Percentiles rank a stretch among this genome's conserved stretches.
Evolutionary conservation across 2,888 invertebrate species (phyloP).

Genomic region (Drosophila suboccidentalis): DNA sequence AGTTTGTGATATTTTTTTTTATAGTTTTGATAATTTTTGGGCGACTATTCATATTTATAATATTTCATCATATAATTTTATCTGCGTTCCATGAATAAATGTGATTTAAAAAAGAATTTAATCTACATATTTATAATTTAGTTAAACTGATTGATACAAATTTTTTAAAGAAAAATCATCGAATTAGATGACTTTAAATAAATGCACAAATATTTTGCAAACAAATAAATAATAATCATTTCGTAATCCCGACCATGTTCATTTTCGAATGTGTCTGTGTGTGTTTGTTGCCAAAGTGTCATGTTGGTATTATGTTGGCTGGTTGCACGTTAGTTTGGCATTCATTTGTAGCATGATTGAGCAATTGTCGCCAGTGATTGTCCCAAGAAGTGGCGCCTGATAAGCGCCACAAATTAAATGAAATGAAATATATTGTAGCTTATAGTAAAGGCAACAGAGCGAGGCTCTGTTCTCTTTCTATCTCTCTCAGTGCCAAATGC

Average conservation of each 20-base stretch:
- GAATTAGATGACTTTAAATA: no score
- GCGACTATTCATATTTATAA: no score
- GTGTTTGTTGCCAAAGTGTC: constrained; percentile 25
- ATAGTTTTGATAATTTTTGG: no score
- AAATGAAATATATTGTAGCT: constrained; percentile 53
- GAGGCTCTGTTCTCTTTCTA: constrained; percentile 40
- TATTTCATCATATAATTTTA: no score
- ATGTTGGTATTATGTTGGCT: background rate
- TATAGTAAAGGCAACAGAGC: constrained; percentile 56
- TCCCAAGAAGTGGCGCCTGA: constrained; percentile 77
- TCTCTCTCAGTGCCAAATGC: constrained; percentile 34
- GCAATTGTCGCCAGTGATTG: constrained; percentile 76
- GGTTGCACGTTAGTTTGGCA: constrained; percentile 43
- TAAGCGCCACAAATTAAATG: constrained; percentile 78
- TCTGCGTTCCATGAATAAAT: no score
- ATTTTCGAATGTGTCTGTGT: constrained; percentile 5
- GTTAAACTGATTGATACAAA: background rate
- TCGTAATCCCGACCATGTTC: background rate
- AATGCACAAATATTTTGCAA: background rate
- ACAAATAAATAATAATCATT: background rate
- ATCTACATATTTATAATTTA: background rate
- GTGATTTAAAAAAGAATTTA: no score
- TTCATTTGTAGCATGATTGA: constrained; percentile 62
- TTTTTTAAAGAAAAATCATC: no score
- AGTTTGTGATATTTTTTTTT: no score